Base-by-base conservation (phyloP, 1,140 invertebrate genomes). In the Daktulosphaira vitifoliae region DNA sequence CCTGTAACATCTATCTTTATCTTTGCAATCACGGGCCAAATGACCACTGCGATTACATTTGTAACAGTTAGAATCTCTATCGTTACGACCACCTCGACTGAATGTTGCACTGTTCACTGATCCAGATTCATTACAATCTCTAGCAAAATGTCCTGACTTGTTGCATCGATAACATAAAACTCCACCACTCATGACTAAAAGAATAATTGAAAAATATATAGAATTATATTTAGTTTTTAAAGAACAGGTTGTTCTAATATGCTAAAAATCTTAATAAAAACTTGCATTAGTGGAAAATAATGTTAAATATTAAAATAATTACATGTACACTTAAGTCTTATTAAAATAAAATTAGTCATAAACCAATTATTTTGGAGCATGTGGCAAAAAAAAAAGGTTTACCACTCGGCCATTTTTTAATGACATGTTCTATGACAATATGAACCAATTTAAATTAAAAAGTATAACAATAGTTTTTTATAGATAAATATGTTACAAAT, bases 91-190 rank as follows among this genome's bases (percentile, higher is more conserved):
- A 56, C 69, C 70, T 33, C 71, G 73, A 26, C 56, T 62, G 25
- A 62, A 62, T 0, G 56, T 62, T 0, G 56, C 56, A 20, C 56
- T 62, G 25, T 26, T 62, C 1, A 62, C 25, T 4, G 56, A 62
- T 9, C 56, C 56, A 18, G 13, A 18, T 75, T 91, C 88, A 74
- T 89, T 89, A 80, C 91, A 95, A 70, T 93, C 89, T 68, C 91
- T 84, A 69, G 91, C 91, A 75, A 93, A 93, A 77, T 95, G 91
- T 46, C 92, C 92, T 73, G 86, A 85, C 76, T 89, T 82, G 78
- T 95, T 95, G 78, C 92, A 97, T 78, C 93, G 95, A 83, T 90
- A 95, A 79, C 92, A 96, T 79, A 90, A 90, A 70, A 89, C 87
- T 68, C 84, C 82, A 39, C 79, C 46, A 42, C 54, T 42, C 59